Conservation (phyloP, 2,797 vertebrate genomes). For the Anas flavirostris region DNA sequence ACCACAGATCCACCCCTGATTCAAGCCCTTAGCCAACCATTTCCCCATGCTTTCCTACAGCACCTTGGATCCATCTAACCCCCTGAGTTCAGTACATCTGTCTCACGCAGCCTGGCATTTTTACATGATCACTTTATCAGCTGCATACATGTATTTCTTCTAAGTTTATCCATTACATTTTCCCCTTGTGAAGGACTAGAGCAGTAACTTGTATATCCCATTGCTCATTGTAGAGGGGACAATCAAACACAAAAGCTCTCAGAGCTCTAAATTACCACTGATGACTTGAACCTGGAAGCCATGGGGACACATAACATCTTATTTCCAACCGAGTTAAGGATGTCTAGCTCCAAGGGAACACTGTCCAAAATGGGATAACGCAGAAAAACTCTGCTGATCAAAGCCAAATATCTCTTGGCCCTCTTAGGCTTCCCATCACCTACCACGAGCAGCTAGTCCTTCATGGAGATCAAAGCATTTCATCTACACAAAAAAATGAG, state of each 20-base stretch:
- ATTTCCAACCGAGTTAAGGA: neutral
- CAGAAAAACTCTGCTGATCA: neutral
- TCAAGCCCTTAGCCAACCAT: neutral
- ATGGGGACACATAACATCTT: neutral
- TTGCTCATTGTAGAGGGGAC: neutral
- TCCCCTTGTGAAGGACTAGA: neutral
- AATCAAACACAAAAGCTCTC: neutral
- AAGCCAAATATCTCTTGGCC: neutral
- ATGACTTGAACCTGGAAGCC: neutral
- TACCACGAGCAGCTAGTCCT: neutral
- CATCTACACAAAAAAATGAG: neutral
- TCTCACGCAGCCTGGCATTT: neutral
- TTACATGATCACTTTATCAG: neutral
- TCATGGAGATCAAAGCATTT: neutral
- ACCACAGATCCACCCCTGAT: neutral
- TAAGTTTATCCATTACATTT: neutral
- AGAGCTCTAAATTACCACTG: neutral
- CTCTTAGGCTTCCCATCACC: neutral
- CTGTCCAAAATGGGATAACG: neutral
- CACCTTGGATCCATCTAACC: neutral
- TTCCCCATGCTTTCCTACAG: neutral
- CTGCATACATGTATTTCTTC: neutral
- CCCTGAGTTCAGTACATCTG: neutral
- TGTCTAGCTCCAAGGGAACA: neutral
- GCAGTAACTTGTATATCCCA: neutral